Base-by-base conservation (phyloP, 2,113 vertebrate species). In the Cephalopholis sonnerati region DNA sequence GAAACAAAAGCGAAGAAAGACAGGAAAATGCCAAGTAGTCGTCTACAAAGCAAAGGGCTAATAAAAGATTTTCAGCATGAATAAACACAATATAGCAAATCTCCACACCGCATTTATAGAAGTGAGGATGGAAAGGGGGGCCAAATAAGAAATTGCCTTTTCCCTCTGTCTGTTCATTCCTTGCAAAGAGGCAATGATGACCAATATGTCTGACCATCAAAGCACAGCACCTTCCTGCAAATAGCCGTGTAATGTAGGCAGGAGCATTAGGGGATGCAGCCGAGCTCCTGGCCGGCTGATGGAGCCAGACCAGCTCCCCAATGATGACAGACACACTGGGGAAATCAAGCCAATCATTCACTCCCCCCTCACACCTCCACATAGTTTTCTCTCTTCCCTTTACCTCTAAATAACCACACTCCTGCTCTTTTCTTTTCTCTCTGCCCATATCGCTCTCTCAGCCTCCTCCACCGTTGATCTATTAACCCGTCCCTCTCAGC, bases 301-400 rank as follows among this genome's bases (percentile, higher is more conserved):
- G 68, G 79, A 83, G 78, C 74, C 77, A 59, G 59, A 61, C n/a
- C 5, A 13, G 24, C 66, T 74, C 64, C 69, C 71, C 72, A 17
- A 54, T 79, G 86, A 89, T 84, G 87, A 87, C 63, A 51, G n/a
- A 70, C 76, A 73, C 90, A 84, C 78, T 50, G 83, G 90, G 90
- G 87, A 89, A 91, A 89, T 90, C 87, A 89, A 85, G 79, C 70
- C 84, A 85, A 91, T 92, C 77, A 25, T 73, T 81, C 66, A 0
- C 29, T 18, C 73, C 57, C 57, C 46, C 57, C 18, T 62, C 82
- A 79, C 62, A 79, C 64, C 77, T 64, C 50, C 46, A 7, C 64
- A 61, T 25, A 20, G 46, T 17, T 29, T 15, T 25, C 82, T 72
- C 6, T 73, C 32, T 46, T 74, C 67, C 13, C 27, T 65, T 79